These are phyloP conservation scores for Lytechinus variegatus DNA, from an alignment of 35 echinoderm and acorn worm genomes.

Conservation along the genomic window DNA sequence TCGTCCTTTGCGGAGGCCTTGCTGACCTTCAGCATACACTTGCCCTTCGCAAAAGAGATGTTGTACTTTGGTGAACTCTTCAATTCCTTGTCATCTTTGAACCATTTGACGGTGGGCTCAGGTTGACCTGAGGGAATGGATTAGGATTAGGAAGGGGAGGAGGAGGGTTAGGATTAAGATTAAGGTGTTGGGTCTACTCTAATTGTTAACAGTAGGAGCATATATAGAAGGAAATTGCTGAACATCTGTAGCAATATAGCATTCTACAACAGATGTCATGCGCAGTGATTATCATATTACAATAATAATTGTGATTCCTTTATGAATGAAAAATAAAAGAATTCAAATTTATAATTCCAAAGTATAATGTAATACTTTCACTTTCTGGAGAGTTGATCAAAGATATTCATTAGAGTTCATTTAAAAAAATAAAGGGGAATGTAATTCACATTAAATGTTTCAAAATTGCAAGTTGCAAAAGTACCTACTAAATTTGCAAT, in stretches of 20 bases:
- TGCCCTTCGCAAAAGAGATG: slow-evolving; percentile 66
- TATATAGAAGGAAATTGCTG: background rate
- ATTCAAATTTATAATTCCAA: too few relatives aligned
- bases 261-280: too few relatives aligned
- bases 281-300: too few relatives aligned
- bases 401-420: too few relatives aligned
- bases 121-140: slow-evolving; percentile 68
- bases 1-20: slow-evolving; percentile 68
- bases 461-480: too few relatives aligned
- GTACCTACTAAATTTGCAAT: too few relatives aligned
- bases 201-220: background rate
- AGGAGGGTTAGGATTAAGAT: background rate
- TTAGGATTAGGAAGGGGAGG: slow-evolving; percentile 29
- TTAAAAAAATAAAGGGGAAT: too few relatives aligned
- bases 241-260: background rate
- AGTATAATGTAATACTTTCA: too few relatives aligned
- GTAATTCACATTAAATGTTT: too few relatives aligned
- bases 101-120: slow-evolving; percentile 87
- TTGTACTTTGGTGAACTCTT: slow-evolving; percentile 71
- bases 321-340: too few relatives aligned
- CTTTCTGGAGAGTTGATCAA: too few relatives aligned
- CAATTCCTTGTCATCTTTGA: slow-evolving; percentile 80
- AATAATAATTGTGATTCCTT: too few relatives aligned
- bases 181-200: background rate
- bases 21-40: slow-evolving; percentile 63